These are phyloP conservation scores for Furcula furcula DNA, from an alignment of 2,888 invertebrate species.

Conservation along the genomic window DNA sequence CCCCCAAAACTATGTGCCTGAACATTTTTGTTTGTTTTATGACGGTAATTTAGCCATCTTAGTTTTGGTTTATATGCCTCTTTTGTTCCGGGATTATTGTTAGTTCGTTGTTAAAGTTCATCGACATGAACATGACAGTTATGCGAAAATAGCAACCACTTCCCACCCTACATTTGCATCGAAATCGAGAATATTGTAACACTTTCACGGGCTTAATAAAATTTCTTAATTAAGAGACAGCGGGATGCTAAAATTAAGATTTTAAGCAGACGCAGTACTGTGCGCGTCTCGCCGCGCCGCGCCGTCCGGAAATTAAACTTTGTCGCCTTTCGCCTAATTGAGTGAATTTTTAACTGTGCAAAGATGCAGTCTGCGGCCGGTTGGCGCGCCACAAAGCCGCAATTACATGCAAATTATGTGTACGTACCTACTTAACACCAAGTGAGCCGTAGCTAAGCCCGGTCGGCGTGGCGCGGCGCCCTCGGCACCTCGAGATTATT, in stretches of 20 bases:
- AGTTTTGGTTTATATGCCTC: too few relatives aligned
- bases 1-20: too few relatives aligned
- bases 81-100: too few relatives aligned
- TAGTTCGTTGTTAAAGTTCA: too few relatives aligned
- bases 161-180: too few relatives aligned
- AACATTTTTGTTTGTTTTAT: too few relatives aligned
- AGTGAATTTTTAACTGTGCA: conserved; percentile 77
- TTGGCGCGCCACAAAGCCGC: conserved; percentile 62
- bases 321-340: conserved; percentile 70
- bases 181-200: too few relatives aligned
- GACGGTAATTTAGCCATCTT: too few relatives aligned
- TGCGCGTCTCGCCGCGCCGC: conserved; percentile 50
- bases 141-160: too few relatives aligned
- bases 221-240: conserved; percentile 34
- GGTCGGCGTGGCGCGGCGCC: conserved; percentile 30
- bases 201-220: neutral
- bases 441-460: conserved; percentile 46
- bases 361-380: conserved; percentile 68
- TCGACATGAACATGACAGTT: too few relatives aligned
- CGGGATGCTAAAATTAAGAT: conserved; percentile 57
- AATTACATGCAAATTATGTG: conserved; percentile 79
- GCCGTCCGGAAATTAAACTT: conserved; percentile 69
- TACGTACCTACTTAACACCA: conserved; percentile 62
- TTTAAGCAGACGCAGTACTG: conserved; percentile 59
- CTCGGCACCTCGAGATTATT: conserved; percentile 44